Percentiles rank a stretch among this genome's conserved stretches.
phyloP scores from a whole-genome alignment of 1,140 invertebrate genomes.

The Oncopeltus fasciatus region DNA sequence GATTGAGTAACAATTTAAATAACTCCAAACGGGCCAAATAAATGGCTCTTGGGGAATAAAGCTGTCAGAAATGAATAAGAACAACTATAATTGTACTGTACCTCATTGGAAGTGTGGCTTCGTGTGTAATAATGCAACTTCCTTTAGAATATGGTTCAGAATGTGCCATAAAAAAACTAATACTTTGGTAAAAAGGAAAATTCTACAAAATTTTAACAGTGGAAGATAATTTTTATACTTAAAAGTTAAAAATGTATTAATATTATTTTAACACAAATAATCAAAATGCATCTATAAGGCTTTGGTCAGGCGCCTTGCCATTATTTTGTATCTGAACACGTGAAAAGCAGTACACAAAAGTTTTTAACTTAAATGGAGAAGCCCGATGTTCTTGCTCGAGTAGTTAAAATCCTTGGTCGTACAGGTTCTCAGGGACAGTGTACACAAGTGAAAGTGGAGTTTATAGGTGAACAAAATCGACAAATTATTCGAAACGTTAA shows the following conservation, averaged over 20 bases:
- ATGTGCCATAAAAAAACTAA: too few species aligned
- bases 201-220: too few species aligned
- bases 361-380: conserved; percentile 50
- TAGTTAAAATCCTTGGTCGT: conserved; percentile 88
- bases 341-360: not conserved
- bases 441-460: conserved; percentile 99
- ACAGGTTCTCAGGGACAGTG: conserved; percentile 98
- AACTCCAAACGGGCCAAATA: not conserved
- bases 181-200: too few species aligned
- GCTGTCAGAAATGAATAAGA: too few species aligned
- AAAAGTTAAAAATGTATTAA: too few species aligned
- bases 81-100: too few species aligned
- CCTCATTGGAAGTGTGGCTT: too few species aligned
- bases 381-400: conserved; percentile 68
- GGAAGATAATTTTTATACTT: too few species aligned
- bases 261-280: too few species aligned
- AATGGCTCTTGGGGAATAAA: too few species aligned
- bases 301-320: not conserved
- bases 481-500: conserved; percentile 99
- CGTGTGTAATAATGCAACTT: too few species aligned
- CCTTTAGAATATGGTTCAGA: too few species aligned
- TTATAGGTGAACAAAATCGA: conserved; percentile 91
- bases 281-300: not conserved
- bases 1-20: not conserved
- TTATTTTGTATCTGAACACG: not conserved